Evolutionary conservation across 2,797 vertebrate genomes (phyloP), one percentile per base, ranked within the genome.

Genomic region (Neoniphon sammara): DNA sequence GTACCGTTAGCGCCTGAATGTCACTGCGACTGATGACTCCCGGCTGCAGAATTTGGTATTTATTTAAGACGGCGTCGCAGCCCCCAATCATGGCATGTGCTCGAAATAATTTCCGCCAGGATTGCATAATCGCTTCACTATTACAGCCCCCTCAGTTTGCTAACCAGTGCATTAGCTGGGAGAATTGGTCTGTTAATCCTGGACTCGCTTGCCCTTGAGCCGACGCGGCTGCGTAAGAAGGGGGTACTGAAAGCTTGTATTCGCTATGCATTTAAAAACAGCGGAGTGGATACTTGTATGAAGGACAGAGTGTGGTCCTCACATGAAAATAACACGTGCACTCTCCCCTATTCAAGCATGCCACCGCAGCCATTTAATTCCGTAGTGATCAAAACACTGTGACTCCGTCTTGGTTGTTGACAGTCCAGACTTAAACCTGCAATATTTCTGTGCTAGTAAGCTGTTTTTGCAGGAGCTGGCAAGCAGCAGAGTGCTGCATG

Each of bases 201-300:
- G 70, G 67, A 66, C 74, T 82, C 62, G 79, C 69, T 65, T 91
- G 91, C 23, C 91, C 90, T 93, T 92, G 88, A 93, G 63, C 77
- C 73, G 58, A 63, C 46, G 66, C 55, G 21, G 65, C 70, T 73
- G 75, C 78, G 58, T 73, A 55, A 63, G 70, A 57, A 5, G 25
- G 55, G 46, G 47, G 67, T 59, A 20, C 25, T 2, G 49, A 54
- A 20, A 66, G 44, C 30, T 31, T 67, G 10, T 4, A 15, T 2
- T 59, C 54, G 69, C 34, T 8, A 0, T 12, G 69, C 39, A n/a
- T 77, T 4, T 23, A 7, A 27, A 52, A 27, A 52, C 14, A 44
- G 42, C 12, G 42, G 42, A 11, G 42, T 44, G 42, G 42, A 15
- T 7, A 12, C 9, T 39, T 12, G 36, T 39, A 3, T 39, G 14